Percentiles rank a stretch among this genome's conserved stretches.
Conservation (phyloP, 2,888 invertebrate species). For the Ochropacha duplaris region DNA sequence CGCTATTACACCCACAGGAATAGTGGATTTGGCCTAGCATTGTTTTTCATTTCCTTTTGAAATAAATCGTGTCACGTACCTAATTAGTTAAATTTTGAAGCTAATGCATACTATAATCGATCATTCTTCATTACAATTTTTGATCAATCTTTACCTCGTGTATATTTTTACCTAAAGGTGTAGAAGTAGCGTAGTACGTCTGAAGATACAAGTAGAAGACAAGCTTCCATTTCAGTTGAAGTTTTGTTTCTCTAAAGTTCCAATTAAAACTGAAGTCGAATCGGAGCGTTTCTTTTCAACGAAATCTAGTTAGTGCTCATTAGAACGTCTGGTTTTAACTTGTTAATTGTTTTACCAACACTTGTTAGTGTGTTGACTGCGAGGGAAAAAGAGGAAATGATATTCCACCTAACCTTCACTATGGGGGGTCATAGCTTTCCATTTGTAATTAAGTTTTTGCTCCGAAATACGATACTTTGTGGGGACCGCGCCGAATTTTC, state of each 20-base stretch:
- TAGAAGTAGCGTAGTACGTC: not conserved
- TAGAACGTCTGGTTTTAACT: not conserved
- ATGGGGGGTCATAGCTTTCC: conserved; percentile 25
- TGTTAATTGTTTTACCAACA: conserved; percentile 5
- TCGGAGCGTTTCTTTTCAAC: not conserved
- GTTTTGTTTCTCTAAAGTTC: not conserved
- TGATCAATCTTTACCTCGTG: no score
- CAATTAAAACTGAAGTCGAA: not conserved
- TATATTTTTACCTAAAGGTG: not conserved
- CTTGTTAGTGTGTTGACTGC: not conserved
- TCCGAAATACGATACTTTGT: conserved; percentile 30
- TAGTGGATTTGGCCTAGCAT: not conserved
- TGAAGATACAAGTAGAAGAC: not conserved
- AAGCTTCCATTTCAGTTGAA: not conserved
- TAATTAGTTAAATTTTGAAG: not conserved
- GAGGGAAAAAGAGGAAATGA: not conserved
- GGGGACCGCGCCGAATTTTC: conserved; percentile 14
- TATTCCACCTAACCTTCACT: conserved; percentile 6
- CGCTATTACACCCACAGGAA: conserved; percentile 12
- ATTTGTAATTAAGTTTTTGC: conserved; percentile 59
- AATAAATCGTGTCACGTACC: not conserved
- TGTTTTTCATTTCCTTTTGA: not conserved
- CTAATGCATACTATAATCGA: no score
- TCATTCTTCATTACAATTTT: no score
- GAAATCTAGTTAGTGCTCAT: not conserved